Base-by-base conservation (phyloP, 2,888 invertebrate species). In the Spatulosminthurus flaviceps region DNA sequence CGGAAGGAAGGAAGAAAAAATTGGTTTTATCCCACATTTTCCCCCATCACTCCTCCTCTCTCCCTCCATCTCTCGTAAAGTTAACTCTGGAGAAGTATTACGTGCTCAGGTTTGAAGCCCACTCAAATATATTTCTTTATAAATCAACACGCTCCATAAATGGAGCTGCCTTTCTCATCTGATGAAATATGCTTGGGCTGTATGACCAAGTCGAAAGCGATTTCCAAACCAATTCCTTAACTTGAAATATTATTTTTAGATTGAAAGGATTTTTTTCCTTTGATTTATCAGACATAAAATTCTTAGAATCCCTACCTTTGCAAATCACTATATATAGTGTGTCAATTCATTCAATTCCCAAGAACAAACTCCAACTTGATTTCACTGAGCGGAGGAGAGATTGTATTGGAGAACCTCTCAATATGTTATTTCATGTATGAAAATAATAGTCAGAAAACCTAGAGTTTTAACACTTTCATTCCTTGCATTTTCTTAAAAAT, bases 51-150 rank as follows among this genome's bases (percentile, higher is more conserved):
- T 64, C 16, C n/a, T 24, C 26, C 16, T 22, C 64, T 22, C 24
- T 16, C 24, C 26, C 2, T 24, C 61, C 5, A 19, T n/a, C n/a
- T n/a, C n/a, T 61, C 61, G 9, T 5, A 13, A 22, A 24, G 64
- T 64, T 64, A 24, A 24, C 24, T 22, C 64, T 64, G 24, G 26
- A 64, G 26, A 26, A 64, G 64, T 26, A 64, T 64, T 64, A 64
- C 7, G 64, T 24, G 24, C 11, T 64, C 64, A 64, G 24, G 64
- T 26, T 26, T 64, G 64, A 64, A 24, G 64, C 64, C 26, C 64
- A 64, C 64, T 64, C 26, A 64, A 64, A 64, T 64, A 64, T 64
- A 64, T 64, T 64, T 64, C 64, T 64, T 64, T 24, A 64, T 64
- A 64, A 64, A 64, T 64, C 64, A 64, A 64, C 64, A 64, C 64